Evolutionary conservation across 2,113 vertebrate species (phyloP).

Genomic region (Protomyctophum bolini): DNA sequence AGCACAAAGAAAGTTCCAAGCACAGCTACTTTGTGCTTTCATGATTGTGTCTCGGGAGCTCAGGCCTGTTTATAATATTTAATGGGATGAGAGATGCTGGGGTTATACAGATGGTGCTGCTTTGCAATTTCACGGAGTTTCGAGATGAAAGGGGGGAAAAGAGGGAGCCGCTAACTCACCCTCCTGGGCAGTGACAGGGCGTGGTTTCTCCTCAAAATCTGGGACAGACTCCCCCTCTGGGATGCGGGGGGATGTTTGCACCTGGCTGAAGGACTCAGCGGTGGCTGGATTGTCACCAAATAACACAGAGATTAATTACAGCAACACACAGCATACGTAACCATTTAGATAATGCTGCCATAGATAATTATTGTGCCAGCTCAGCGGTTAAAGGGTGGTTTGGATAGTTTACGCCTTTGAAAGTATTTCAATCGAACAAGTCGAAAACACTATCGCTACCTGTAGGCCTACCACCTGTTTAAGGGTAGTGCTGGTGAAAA

Average conservation of each 20-base stretch:
- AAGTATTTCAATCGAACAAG: too few relatives aligned
- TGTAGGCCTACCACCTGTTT: too few relatives aligned
- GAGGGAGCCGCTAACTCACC: slow-evolving; percentile 41
- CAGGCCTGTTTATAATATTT: slow-evolving; percentile 17
- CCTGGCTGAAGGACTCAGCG: slow-evolving; percentile 69
- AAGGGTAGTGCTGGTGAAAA: too few relatives aligned
- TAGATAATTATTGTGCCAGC: background rate
- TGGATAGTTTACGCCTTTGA: too few relatives aligned
- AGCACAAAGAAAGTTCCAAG: too few relatives aligned
- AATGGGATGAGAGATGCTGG: slow-evolving; percentile 17
- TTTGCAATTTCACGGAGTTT: slow-evolving; percentile 21
- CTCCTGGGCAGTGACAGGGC: slow-evolving; percentile 45
- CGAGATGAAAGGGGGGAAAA: slow-evolving; percentile 26
- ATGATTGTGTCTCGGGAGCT: slow-evolving; percentile 27
- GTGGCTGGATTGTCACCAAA: background rate
- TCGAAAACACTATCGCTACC: too few relatives aligned
- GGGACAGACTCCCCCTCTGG: slow-evolving; percentile 70
- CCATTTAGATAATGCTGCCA: background rate
- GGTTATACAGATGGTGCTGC: slow-evolving; percentile 14
- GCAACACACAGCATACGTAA: background rate
- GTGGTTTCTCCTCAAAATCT: slow-evolving; percentile 75
- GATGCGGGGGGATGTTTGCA: slow-evolving; percentile 59
- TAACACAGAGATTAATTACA: slow-evolving; percentile 15
- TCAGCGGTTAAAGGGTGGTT: background rate
- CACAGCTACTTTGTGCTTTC: too few relatives aligned